Conservation (phyloP, 2,797 vertebrate genomes). For the Erpetoichthys calabaricus region DNA sequence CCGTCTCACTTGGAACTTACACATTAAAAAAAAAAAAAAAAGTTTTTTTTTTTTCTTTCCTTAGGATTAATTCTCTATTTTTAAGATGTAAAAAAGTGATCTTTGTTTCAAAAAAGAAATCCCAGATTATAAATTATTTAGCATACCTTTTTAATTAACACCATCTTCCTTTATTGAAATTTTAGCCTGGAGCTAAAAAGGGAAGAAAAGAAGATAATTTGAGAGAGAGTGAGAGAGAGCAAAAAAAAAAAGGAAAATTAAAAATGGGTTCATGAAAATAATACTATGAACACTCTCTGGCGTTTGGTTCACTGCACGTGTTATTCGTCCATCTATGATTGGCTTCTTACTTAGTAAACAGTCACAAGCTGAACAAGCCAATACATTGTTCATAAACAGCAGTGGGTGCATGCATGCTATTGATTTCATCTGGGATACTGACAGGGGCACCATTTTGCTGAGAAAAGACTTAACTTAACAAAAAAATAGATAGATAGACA, state of each 20-base stretch:
- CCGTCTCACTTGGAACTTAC: no score
- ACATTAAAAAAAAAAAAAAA: no score
- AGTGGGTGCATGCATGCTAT: constrained; percentile 13
- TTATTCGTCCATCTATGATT: constrained; percentile 5
- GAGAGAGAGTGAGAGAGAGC: not conserved
- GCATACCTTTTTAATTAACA: constrained; percentile 7
- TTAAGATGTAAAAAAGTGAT: not conserved
- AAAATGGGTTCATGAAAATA: not conserved
- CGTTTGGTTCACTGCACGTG: not conserved
- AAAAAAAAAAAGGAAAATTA: not conserved
- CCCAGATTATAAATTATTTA: constrained; percentile 5
- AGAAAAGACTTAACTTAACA: constrained; percentile 11
- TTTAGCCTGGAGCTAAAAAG: constrained; percentile 3
- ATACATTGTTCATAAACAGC: constrained; percentile 12
- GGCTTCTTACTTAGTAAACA: constrained; percentile 12
- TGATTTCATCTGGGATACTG: constrained; percentile 19
- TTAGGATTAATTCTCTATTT: no score
- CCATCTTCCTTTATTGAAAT: constrained; percentile 6
- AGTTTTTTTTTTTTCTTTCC: no score
- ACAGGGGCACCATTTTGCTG: constrained; percentile 16
- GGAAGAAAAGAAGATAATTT: not conserved
- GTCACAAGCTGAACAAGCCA: constrained; percentile 11
- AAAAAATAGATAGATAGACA: constrained; percentile 4
- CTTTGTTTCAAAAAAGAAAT: constrained; percentile 3
- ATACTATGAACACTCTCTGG: not conserved